phyloP scores from a whole-genome alignment of 2,888 invertebrate genomes.

The Tinea trinotella region DNA sequence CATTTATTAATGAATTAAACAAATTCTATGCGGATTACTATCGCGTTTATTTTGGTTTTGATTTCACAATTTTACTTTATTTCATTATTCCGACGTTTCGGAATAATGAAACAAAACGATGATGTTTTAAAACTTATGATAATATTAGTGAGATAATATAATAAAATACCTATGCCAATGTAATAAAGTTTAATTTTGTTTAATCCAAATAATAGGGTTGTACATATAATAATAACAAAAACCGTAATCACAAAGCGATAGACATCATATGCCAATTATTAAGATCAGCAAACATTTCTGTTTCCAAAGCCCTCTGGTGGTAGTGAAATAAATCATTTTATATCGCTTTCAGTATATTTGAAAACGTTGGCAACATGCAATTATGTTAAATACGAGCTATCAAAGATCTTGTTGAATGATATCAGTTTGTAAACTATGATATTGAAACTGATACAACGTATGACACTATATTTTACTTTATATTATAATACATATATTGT shows the following conservation, averaged over 20 bases:
- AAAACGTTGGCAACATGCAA: background rate
- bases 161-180: too few species aligned
- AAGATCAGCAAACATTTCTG: background rate
- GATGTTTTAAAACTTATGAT: too few species aligned
- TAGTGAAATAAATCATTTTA: background rate
- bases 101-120: too few species aligned
- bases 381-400: background rate
- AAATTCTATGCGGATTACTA: too few species aligned
- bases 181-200: background rate
- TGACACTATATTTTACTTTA: too few species aligned
- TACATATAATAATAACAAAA: background rate
- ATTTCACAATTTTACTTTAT: too few species aligned
- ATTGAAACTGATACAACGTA: background rate
- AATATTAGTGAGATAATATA: too few species aligned
- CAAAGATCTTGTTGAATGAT: constrained; percentile 3
- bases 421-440: background rate
- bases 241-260: too few species aligned
- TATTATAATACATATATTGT: too few species aligned
- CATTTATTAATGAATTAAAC: too few species aligned
- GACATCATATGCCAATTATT: background rate
- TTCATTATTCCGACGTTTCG: too few species aligned
- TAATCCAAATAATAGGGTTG: background rate
- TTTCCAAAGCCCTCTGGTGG: background rate
- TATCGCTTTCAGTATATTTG: background rate
- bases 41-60: too few species aligned